Percentiles rank a stretch among this genome's conserved stretches.
Conservation (phyloP, 2,113 vertebrate species). For the Suricata suricatta region DNA sequence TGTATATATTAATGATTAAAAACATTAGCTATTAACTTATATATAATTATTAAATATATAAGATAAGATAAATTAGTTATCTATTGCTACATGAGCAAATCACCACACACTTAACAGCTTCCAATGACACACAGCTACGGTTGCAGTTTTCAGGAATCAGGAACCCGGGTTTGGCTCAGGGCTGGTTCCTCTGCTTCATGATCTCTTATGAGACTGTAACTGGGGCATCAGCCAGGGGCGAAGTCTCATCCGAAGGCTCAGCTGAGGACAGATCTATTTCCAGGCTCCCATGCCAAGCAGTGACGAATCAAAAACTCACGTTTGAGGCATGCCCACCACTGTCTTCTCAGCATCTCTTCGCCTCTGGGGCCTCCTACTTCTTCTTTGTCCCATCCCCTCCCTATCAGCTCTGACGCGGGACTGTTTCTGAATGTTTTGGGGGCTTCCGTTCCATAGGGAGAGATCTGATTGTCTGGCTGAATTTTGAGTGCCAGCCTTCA, state of each 20-base stretch:
- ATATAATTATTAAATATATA: background rate
- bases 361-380: background rate
- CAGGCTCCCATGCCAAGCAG: background rate
- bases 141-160: background rate
- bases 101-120: background rate
- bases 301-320: background rate
- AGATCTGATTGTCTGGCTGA: background rate
- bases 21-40: background rate
- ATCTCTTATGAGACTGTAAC: background rate
- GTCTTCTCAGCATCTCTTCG: background rate
- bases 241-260: background rate
- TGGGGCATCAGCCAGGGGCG: no score
- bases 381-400: background rate
- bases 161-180: background rate
- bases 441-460: background rate
- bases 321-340: background rate
- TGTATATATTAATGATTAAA: background rate
- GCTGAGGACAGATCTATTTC: background rate
- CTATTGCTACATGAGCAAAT: background rate
- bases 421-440: background rate
- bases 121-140: background rate
- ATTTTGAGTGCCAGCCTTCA: background rate
- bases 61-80: background rate
- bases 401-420: background rate
- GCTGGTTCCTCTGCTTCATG: background rate